Percentiles rank a stretch among this genome's conserved stretches.
These are phyloP conservation scores for Caenorhabditis inopinata DNA, from an alignment of 1,140 invertebrate genomes.

Conservation along the genomic window DNA sequence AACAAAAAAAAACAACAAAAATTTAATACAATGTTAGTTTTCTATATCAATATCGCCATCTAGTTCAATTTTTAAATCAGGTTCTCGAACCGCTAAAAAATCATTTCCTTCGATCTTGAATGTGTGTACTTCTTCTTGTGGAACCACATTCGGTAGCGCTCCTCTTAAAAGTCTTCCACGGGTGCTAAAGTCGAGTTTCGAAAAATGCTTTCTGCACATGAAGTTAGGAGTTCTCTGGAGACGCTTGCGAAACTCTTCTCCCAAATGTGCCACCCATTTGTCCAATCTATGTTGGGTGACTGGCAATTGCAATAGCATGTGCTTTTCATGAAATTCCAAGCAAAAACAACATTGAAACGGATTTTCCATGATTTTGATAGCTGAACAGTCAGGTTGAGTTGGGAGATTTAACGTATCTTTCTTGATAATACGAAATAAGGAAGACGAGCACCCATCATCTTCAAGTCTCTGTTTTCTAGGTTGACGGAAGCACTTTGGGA, in stretches of 20 bases:
- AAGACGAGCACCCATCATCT: neutral
- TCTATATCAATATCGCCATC: neutral
- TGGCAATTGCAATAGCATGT: neutral
- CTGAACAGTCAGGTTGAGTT: too few relatives aligned
- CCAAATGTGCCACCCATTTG: neutral
- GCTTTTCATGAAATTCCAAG: neutral
- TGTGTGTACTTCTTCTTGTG: too few relatives aligned
- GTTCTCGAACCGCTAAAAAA: neutral
- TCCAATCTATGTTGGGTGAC: neutral
- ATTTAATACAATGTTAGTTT: neutral
- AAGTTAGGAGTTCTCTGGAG: neutral
- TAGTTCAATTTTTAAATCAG: neutral
- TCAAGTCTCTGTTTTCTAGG: conserved; percentile 17
- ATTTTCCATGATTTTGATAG: too few relatives aligned
- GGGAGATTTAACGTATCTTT: neutral
- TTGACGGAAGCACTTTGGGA: neutral
- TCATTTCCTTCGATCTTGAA: neutral
- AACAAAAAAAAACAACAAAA: neutral
- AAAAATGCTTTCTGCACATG: conserved; percentile 4
- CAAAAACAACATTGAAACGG: neutral
- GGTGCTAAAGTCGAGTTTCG: neutral
- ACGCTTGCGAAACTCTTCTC: neutral
- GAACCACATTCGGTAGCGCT: neutral
- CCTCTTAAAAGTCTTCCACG: neutral
- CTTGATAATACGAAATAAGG: neutral